phyloP scores from a whole-genome alignment of 2,113 vertebrate species.

The Toxostoma redivivum region DNA sequence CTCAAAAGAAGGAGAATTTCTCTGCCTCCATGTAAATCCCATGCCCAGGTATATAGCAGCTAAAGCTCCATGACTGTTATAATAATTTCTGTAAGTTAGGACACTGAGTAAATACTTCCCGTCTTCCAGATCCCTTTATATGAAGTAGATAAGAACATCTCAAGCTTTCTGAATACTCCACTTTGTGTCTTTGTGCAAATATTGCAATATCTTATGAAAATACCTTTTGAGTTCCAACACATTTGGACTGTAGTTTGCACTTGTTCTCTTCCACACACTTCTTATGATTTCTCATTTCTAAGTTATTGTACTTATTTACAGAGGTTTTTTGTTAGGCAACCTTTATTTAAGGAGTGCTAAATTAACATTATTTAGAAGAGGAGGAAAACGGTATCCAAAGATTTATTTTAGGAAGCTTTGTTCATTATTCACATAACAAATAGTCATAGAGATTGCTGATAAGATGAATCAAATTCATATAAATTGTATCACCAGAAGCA shows the following conservation, averaged over 20 bases:
- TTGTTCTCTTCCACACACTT: neutral
- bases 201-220: neutral
- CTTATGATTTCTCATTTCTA: neutral
- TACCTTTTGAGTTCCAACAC: neutral
- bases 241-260: neutral
- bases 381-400: neutral
- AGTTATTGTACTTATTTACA: neutral
- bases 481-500: neutral
- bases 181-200: conserved; percentile 26
- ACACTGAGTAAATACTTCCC: neutral
- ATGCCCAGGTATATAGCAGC: neutral
- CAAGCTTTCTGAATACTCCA: neutral
- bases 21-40: neutral
- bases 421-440: neutral
- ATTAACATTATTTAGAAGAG: neutral
- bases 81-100: neutral
- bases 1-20: neutral
- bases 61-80: neutral
- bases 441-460: neutral
- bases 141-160: neutral
- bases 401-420: neutral
- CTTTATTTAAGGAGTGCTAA: neutral
- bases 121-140: neutral
- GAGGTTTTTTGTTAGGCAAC: neutral
- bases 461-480: neutral